Evolutionary conservation across 2,888 invertebrate species (phyloP), one percentile per base, ranked within the genome.

Genomic region (Drosophila leonis): DNA sequence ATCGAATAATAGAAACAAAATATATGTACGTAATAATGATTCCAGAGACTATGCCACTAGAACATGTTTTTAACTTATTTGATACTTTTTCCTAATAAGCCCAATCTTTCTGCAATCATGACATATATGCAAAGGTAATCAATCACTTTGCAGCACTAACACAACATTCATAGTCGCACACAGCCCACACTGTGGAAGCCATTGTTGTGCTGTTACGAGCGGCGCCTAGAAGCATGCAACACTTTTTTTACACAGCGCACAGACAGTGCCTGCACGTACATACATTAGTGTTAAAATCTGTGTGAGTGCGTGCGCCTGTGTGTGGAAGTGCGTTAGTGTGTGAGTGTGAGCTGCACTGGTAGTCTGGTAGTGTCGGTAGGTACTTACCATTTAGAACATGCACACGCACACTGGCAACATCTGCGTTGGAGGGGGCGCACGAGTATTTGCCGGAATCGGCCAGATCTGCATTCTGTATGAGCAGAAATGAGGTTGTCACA

Each of bases 351-450:
- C 35, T 63, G 65, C 52, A 67, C 24, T 70, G 35, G 35, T 41
- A 46, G 48, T 27, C 29, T 57, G 42, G 57, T 56, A 42, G 48
- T 39, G 44, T 56, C 67, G 66, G 35, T 69, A 46, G 75, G 82
- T 90, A 93, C 94, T 94, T 94, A 97, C 97, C 97, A 94, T 96
- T 96, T 88, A 97, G 95, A 87, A 97, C 97, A 93, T 97, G 97
- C 78, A 97, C 96, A 90, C 95, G 94, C 92, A 97, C 95, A 90
- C 95, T 96, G 88, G 96, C 96, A 84, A 95, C 95, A 93, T 96
- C 96, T 91, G 96, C 96, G 92, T 96, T 96, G 91, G 96, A 96
- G 82, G 97, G 96, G 88, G 95, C 95, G 94, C 97, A 97, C 64
- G 96, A 96, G 93, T 97, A 97, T 92, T 96, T 96, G 82, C 97